These are phyloP conservation scores for Stomatorhinus ivindoensis DNA, from an alignment of 2,113 vertebrate genomes.

Conservation along the genomic window DNA sequence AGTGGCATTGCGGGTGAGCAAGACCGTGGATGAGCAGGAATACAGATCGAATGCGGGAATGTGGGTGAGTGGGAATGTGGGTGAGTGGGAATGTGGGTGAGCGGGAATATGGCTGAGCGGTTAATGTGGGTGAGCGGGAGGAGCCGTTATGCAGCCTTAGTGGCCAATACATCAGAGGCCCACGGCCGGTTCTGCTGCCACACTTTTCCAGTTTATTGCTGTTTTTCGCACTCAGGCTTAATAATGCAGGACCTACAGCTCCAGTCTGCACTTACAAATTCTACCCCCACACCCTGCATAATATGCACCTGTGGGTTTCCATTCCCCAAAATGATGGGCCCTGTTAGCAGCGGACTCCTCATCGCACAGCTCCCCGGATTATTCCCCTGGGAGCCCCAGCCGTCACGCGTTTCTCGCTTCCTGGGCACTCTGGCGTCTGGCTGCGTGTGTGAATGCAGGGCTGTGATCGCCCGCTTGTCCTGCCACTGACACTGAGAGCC, in stretches of 20 bases:
- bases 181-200: background rate
- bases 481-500: background rate
- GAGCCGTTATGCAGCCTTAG: background rate
- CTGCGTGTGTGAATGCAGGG: background rate
- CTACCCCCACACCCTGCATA: background rate
- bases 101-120: background rate
- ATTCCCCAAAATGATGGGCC: background rate
- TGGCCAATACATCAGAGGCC: background rate
- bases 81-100: too few relatives aligned
- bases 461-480: background rate
- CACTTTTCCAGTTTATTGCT: conserved; percentile 10
- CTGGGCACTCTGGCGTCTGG: background rate
- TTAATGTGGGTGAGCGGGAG: background rate
- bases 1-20: too few relatives aligned
- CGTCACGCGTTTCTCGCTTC: background rate
- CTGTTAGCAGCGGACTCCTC: background rate
- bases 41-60: too few relatives aligned
- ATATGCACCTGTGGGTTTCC: background rate
- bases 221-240: background rate
- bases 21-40: too few relatives aligned
- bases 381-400: background rate
- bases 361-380: background rate
- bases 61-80: too few relatives aligned
- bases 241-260: background rate
- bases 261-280: background rate